These are phyloP conservation scores for Brassicogethes aeneus DNA, from an alignment of 2,888 invertebrate genomes.

Conservation along the genomic window DNA sequence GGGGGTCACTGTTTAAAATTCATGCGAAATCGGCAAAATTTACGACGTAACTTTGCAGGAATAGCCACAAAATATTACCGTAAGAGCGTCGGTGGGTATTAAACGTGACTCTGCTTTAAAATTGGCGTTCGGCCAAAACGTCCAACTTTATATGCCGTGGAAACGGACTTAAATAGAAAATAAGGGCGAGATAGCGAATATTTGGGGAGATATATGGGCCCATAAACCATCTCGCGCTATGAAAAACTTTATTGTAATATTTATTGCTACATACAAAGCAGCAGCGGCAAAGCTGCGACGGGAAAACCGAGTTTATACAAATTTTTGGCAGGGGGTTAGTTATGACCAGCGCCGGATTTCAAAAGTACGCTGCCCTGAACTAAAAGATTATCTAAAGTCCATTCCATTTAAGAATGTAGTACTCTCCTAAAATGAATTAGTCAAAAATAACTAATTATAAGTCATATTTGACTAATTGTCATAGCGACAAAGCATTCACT, in stretches of 20 bases:
- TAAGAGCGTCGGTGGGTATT: constrained; percentile 27
- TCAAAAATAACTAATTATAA: no score
- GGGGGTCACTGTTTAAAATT: constrained; percentile 22
- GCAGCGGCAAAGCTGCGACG: not conserved
- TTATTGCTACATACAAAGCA: constrained; percentile 18
- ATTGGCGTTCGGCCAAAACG: constrained; percentile 25
- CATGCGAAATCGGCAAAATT: constrained; percentile 29
- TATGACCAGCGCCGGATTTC: no score
- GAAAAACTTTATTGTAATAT: constrained; percentile 32
- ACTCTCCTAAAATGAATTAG: no score
- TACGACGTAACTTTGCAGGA: constrained; percentile 32
- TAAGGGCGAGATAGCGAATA: constrained; percentile 32
- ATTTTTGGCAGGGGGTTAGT: no score
- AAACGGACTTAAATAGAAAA: constrained; percentile 30
- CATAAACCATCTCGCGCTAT: constrained; percentile 26
- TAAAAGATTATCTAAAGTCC: no score
- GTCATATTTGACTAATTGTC: no score
- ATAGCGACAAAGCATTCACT: no score
- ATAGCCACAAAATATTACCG: constrained; percentile 34
- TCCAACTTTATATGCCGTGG: constrained; percentile 21
- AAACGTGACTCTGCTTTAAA: constrained; percentile 31
- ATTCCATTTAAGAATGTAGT: no score
- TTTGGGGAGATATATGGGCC: constrained; percentile 31
- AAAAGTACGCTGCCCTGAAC: no score
- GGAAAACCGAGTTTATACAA: not conserved